Conservation (phyloP, 2,113 vertebrate species). For the Cryptotis parvus region DNA sequence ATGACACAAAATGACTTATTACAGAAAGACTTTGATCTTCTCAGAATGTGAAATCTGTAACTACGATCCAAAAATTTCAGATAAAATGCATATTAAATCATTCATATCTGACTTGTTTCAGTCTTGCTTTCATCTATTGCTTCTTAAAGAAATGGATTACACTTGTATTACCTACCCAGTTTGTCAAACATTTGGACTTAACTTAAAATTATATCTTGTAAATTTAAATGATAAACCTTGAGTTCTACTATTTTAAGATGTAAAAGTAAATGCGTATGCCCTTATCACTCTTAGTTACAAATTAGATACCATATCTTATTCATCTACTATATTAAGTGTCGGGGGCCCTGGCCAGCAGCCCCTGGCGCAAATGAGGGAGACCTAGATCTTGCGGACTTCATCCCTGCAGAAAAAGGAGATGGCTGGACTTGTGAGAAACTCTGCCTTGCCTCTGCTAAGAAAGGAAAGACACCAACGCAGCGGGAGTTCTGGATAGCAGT, state of each 20-base stretch:
- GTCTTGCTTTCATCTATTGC: not conserved
- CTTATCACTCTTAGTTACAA: slow-evolving; percentile 6
- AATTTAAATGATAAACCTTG: not conserved
- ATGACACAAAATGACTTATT: not conserved
- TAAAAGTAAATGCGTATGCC: not conserved
- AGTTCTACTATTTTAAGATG: slow-evolving; percentile 25
- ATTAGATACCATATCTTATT: not conserved
- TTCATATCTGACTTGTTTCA: not conserved
- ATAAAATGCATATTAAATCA: not conserved
- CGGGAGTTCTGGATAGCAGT: too few relatives aligned
- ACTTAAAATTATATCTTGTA: slow-evolving; percentile 1
- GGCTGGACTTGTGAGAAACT: too few relatives aligned
- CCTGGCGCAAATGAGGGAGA: too few relatives aligned
- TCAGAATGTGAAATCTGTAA: not conserved
- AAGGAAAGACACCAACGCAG: too few relatives aligned
- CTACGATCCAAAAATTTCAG: not conserved
- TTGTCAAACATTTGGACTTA: slow-evolving; percentile 14
- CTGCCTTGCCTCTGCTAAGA: too few relatives aligned
- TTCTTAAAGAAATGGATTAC: not conserved
- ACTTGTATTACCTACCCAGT: not conserved
- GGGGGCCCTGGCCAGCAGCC: too few relatives aligned
- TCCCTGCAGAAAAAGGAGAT: too few relatives aligned
- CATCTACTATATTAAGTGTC: not conserved
- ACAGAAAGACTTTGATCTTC: not conserved
- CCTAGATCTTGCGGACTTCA: too few relatives aligned